Base-by-base conservation (phyloP, 2,113 vertebrate genomes). In the Telmatochromis sp. region DNA sequence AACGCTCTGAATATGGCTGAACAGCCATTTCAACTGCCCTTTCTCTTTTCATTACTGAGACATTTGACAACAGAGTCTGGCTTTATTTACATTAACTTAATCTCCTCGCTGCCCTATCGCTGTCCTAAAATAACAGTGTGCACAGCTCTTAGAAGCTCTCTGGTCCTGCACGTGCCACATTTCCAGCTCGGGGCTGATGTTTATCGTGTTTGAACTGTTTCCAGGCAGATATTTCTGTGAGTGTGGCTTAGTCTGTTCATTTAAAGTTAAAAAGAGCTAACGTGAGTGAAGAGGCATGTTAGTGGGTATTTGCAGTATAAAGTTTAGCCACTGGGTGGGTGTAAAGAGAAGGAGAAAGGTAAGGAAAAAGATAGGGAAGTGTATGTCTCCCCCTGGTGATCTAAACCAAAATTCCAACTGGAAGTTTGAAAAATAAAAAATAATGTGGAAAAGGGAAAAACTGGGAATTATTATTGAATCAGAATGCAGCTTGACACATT, bases 311-410 rank as follows among this genome's bases (percentile, higher is more conserved):
- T 89, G 86, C 79, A n/a, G 10, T 87, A 70, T 15, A 49, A 4
- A 6, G n/a, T 65, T 63, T 86, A 40, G 45, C 86, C 93, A 93
- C 93, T 49, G 6, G 92, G 70, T 93, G 95, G 88, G 9, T 17
- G 42, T 81, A 86, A 51, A 87, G 82, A 83, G 73, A n/a, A 2
- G 33, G 6, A 2, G 2, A 82, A 11, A 5, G 17, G 23, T 78
- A 21, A 55, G 49, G 11, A 4, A 55, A 28, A 82, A 19, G 40
- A 13, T 63, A 9, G 57, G 6, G 54, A 45, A 33, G 42, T 35
- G 42, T 80, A 40, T 92, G 90, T 88, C 92, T 86, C 93, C 89
- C 89, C 4, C 93, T 89, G 28, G 88, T 92, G 94, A 12, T 55
- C 4, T 1, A 87, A 49, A 17, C 4, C 12, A 8, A 11, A 86